Conservation (phyloP, 2,888 invertebrate species). For the Resseliella maxima region DNA sequence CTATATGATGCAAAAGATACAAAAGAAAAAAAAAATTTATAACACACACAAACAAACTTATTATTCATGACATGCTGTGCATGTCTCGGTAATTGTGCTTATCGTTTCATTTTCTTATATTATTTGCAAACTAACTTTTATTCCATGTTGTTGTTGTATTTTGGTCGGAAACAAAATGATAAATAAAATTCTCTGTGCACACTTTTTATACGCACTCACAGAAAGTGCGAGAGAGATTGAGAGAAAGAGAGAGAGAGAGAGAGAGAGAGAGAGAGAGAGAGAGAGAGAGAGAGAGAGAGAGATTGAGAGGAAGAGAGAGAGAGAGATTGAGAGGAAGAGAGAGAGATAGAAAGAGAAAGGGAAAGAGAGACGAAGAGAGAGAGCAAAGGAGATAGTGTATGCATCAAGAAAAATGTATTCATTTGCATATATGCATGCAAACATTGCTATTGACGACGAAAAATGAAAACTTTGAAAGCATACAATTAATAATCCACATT, state of each 20-base stretch:
- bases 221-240: no score
- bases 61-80: no score
- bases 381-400: background rate
- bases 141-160: background rate
- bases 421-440: background rate
- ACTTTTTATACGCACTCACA: no score
- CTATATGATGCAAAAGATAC: background rate
- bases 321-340: no score
- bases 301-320: no score
- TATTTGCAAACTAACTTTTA: background rate
- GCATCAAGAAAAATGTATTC: background rate
- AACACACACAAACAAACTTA: background rate
- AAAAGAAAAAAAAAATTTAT: background rate
- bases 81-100: background rate
- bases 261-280: no score
- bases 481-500: conserved; percentile 19
- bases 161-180: background rate
- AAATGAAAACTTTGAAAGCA: background rate
- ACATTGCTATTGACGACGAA: background rate
- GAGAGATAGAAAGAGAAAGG: no score
- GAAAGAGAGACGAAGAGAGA: no score
- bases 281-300: no score
- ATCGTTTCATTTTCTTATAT: background rate
- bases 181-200: background rate
- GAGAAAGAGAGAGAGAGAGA: no score